phyloP scores from a whole-genome alignment of 2,888 invertebrate species.

The Boloria selene region DNA sequence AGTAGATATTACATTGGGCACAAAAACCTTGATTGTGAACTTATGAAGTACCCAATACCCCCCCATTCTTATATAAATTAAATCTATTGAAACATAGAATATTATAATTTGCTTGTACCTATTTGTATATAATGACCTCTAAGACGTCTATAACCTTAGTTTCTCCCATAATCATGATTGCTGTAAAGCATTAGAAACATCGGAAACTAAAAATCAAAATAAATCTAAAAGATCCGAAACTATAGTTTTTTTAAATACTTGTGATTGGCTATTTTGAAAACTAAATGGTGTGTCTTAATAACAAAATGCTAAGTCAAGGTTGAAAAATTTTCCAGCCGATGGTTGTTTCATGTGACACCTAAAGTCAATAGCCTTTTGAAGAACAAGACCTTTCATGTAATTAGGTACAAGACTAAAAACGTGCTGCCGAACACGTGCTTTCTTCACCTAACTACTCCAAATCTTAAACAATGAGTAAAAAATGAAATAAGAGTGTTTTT shows the following conservation, averaged over 20 bases:
- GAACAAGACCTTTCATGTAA: constrained; percentile 23
- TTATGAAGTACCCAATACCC: neutral
- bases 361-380: constrained; percentile 21
- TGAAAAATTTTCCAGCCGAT: constrained; percentile 1
- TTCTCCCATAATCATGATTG: no score
- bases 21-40: constrained; percentile 16
- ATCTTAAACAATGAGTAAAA: neutral
- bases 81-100: neutral
- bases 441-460: neutral
- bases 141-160: no score
- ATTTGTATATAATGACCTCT: no score
- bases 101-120: no score
- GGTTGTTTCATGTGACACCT: constrained; percentile 8
- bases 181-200: no score
- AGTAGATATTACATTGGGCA: constrained; percentile 6
- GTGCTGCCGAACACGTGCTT: constrained; percentile 15
- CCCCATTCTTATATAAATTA: neutral
- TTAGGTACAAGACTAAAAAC: constrained; percentile 21
- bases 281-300: no score
- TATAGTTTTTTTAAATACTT: no score
- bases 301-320: neutral
- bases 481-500: neutral
- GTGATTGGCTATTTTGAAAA: no score
- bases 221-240: no score
- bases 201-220: no score